These are phyloP conservation scores for Epicampocera succincta DNA, from an alignment of 2,888 invertebrate genomes.

Conservation along the genomic window DNA sequence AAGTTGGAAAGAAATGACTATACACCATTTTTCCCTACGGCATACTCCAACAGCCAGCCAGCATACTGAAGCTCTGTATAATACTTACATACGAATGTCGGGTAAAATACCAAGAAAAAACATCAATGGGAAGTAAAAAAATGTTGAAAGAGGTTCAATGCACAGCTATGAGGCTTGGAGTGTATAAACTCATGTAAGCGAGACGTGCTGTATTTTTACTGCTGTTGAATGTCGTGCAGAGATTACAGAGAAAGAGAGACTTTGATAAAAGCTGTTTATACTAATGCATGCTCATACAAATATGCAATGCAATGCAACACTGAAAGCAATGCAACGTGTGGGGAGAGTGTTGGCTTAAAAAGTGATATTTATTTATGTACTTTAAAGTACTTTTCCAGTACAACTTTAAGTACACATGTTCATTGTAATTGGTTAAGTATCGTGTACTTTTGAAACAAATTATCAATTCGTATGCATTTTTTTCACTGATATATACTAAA, in stretches of 20 bases:
- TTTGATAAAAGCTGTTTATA: constrained; percentile 7
- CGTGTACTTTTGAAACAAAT: no score
- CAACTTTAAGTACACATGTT: no score
- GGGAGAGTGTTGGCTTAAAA: constrained; percentile 4
- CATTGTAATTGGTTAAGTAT: no score
- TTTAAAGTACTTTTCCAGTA: neutral
- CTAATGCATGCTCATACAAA: neutral
- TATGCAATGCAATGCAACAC: constrained; percentile 5
- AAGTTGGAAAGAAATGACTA: constrained; percentile 63
- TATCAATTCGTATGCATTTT: no score
- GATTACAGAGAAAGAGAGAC: constrained; percentile 43
- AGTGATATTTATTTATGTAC: neutral
- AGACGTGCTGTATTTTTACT: constrained; percentile 13
- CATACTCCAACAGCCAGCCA: constrained; percentile 26
- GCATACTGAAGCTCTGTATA: constrained; percentile 9
- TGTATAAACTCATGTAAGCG: constrained; percentile 31
- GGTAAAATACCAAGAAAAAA: constrained; percentile 41
- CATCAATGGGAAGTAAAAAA: constrained; percentile 66
- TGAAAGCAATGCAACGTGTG: neutral
- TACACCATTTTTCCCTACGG: neutral
- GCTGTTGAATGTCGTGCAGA: constrained; percentile 35
- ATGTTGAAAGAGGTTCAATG: constrained; percentile 66
- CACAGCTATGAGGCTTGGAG: constrained; percentile 62
- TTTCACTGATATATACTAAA: no score
- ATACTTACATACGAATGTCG: neutral